A percentile compares a stretch with the other conserved stretches of the same genome.
Conservation (phyloP, 2,888 invertebrate genomes). For the Heteropelma amictum region DNA sequence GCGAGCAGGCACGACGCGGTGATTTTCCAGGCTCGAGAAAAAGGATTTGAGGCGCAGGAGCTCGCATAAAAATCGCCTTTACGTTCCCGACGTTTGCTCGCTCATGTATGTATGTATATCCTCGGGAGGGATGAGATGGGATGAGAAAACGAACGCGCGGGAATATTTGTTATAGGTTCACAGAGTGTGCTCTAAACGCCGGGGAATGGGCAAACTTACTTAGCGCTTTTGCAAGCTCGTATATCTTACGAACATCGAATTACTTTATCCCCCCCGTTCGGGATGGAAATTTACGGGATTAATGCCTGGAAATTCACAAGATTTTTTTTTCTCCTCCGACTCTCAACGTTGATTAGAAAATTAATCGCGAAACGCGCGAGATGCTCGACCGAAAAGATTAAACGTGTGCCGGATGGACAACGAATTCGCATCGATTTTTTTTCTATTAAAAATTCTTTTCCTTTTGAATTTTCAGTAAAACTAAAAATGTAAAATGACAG, state of each 20-base stretch:
- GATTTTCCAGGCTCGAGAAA: conserved; percentile 11
- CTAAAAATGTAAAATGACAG: no score
- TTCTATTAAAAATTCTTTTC: no score
- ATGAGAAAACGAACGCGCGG: conserved; percentile 15
- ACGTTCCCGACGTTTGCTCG: conserved; percentile 31
- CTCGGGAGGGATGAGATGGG: not conserved
- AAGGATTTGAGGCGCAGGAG: conserved; percentile 39
- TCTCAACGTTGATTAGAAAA: no score
- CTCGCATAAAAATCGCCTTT: conserved; percentile 48
- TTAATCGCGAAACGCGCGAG: no score
- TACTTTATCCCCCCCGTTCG: not conserved
- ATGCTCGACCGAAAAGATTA: no score
- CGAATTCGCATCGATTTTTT: no score
- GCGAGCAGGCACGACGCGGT: conserved; percentile 13
- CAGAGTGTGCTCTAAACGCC: conserved; percentile 10
- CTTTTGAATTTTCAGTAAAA: no score
- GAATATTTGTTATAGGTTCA: conserved; percentile 46
- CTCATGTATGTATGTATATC: no score
- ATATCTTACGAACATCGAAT: conserved; percentile 7
- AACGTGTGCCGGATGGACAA: no score
- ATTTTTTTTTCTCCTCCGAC: no score
- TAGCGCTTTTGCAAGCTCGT: conserved; percentile 47
- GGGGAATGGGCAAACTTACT: conserved; percentile 50
- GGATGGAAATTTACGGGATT: not conserved
- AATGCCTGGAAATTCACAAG: not conserved